phyloP scores from a whole-genome alignment of 2,888 invertebrate species.

The Malacosoma neustria region DNA sequence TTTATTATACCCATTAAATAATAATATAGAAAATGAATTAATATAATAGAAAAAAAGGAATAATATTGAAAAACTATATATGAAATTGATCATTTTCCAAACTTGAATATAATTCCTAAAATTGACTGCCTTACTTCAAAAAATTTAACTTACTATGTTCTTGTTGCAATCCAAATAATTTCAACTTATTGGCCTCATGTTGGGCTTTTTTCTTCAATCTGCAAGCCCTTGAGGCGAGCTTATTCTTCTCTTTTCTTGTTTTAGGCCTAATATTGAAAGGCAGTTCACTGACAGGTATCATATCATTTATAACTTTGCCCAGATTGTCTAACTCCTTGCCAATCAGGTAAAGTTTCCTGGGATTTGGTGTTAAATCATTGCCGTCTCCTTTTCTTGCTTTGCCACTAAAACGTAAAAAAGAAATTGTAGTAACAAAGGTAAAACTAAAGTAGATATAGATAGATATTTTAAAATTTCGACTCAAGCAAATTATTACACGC shows the following conservation, averaged over 20 bases:
- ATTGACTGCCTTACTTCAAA: too few species aligned
- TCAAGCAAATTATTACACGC: too few species aligned
- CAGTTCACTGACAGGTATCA: conserved; percentile 95
- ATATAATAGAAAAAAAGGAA: too few species aligned
- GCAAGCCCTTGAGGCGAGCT: conserved; percentile 96
- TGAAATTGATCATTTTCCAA: too few species aligned
- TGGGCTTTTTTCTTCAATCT: conserved; percentile 98
- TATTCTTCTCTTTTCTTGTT: conserved; percentile 98
- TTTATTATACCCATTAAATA: too few species aligned
- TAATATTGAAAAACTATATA: too few species aligned
- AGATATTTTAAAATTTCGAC: too few species aligned
- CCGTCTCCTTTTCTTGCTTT: conserved; percentile 98
- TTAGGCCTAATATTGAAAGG: conserved; percentile 92
- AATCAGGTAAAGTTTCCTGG: conserved; percentile 91
- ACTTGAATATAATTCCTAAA: too few species aligned
- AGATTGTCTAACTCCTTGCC: conserved; percentile 95
- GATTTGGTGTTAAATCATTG: conserved; percentile 97
- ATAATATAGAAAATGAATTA: too few species aligned
- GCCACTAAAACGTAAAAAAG: conserved; percentile 82
- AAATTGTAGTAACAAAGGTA: too few species aligned
- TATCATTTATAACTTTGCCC: conserved; percentile 93
- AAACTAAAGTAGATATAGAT: too few species aligned
- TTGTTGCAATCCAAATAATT: conserved; percentile 92
- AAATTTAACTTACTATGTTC: conserved; percentile 95
- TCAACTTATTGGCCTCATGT: conserved; percentile 98